A percentile compares a stretch with the other conserved stretches of the same genome.
Evolutionary conservation across 2,888 invertebrate species (phyloP).

Genomic region (Lepidochrysops patricia): DNA sequence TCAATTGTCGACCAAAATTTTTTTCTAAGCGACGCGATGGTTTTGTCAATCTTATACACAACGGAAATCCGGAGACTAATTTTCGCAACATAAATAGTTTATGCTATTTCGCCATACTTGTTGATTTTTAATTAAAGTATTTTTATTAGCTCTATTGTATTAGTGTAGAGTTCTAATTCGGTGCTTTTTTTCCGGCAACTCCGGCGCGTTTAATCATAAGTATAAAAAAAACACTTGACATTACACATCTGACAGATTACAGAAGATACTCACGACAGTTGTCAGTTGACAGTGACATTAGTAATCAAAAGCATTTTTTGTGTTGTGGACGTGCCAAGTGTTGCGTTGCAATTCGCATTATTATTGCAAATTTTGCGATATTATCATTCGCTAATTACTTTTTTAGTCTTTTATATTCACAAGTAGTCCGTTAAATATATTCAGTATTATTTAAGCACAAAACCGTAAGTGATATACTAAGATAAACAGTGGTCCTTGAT

Average conservation of each 20-base stretch:
- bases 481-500: conserved; percentile 14
- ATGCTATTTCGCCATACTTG: no score
- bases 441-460: neutral
- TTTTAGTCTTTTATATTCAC: neutral
- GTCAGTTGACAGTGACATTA: neutral
- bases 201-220: no score
- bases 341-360: neutral
- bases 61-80: no score
- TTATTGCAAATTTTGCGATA: neutral
- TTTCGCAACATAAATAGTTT: no score
- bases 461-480: neutral
- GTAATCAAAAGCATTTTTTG: conserved; percentile 7
- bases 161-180: no score
- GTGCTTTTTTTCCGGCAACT: no score
- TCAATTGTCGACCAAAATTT: no score
- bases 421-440: neutral
- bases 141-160: no score
- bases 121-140: no score
- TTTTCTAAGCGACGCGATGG: no score
- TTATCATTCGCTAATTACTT: neutral
- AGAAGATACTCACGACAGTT: neutral
- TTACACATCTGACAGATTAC: neutral
- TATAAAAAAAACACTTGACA: no score
- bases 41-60: no score
- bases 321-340: neutral